Evolutionary conservation across 2,797 vertebrate genomes (phyloP).

Genomic region (Chromis chromis): DNA sequence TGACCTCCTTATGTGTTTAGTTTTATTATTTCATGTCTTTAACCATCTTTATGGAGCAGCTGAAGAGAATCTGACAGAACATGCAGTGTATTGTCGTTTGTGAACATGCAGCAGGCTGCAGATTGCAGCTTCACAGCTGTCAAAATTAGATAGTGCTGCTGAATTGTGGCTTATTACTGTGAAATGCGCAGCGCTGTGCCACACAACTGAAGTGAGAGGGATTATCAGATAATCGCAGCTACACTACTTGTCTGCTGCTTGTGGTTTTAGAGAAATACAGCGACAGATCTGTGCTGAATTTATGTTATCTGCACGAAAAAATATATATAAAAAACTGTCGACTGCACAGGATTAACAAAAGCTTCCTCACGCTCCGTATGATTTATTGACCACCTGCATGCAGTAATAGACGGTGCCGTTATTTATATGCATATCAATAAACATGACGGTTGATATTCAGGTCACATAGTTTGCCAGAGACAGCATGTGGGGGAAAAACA

Average conservation of each 20-base stretch:
- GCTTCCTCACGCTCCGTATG: slow-evolving; percentile 7
- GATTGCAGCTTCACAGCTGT: slow-evolving; percentile 19
- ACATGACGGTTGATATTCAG: slow-evolving; percentile 51
- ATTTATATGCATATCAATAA: slow-evolving; percentile 43
- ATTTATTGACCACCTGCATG: slow-evolving; percentile 46
- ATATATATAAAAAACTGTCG: background rate
- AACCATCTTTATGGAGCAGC: background rate
- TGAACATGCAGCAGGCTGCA: slow-evolving; percentile 10
- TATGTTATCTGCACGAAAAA: slow-evolving; percentile 4
- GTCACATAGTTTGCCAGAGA: slow-evolving; percentile 19
- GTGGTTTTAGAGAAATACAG: slow-evolving; percentile 26
- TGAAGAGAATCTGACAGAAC: slow-evolving; percentile 5
- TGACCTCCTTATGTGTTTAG: too few species aligned
- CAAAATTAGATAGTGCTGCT: slow-evolving; percentile 8
- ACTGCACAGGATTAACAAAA: slow-evolving; percentile 19
- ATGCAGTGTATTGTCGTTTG: background rate
- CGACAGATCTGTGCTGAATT: slow-evolving; percentile 11
- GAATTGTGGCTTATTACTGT: slow-evolving; percentile 31
- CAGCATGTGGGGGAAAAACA: slow-evolving; percentile 1
- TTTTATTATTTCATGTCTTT: slow-evolving; percentile 11
- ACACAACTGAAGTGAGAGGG: slow-evolving; percentile 24
- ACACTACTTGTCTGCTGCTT: slow-evolving; percentile 30
- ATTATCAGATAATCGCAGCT: slow-evolving; percentile 52
- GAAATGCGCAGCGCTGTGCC: slow-evolving; percentile 17
- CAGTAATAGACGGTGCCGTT: slow-evolving; percentile 24